Evolutionary conservation across 2,113 vertebrate genomes (phyloP).

Genomic region (Elanoides forficatus): DNA sequence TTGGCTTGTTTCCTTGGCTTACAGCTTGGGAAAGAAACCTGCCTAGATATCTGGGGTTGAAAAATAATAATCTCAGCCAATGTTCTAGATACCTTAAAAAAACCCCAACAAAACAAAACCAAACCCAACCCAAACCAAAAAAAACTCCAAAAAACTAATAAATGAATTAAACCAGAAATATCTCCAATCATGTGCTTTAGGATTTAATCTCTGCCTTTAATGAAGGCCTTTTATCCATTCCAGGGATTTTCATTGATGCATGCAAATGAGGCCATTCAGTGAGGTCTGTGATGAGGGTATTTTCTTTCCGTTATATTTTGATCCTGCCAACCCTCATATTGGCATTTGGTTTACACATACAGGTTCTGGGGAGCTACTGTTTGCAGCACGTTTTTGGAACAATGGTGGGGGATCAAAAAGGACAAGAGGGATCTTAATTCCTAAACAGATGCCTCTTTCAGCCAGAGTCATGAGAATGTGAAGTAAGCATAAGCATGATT

Average conservation of each 20-base stretch:
- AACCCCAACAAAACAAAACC: not conserved
- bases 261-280: not conserved
- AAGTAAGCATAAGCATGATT: not conserved
- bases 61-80: not conserved
- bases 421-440: not conserved
- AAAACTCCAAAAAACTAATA: not conserved
- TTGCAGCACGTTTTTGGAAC: not conserved
- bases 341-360: not conserved
- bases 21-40: not conserved
- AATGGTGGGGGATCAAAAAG: not conserved
- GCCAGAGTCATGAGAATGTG: not conserved
- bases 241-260: not conserved
- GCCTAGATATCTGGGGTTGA: not conserved
- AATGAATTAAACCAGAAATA: not conserved
- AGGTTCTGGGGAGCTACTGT: not conserved
- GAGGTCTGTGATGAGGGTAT: not conserved
- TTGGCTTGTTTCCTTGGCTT: slow-evolving; percentile 29
- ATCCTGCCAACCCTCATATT: not conserved
- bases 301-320: not conserved
- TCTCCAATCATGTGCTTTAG: not conserved
- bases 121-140: not conserved
- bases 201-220: not conserved
- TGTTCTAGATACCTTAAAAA: not conserved
- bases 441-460: not conserved
- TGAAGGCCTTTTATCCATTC: not conserved